Conservation (phyloP, 1,140 invertebrate species). For the Dendroctonus valens region DNA sequence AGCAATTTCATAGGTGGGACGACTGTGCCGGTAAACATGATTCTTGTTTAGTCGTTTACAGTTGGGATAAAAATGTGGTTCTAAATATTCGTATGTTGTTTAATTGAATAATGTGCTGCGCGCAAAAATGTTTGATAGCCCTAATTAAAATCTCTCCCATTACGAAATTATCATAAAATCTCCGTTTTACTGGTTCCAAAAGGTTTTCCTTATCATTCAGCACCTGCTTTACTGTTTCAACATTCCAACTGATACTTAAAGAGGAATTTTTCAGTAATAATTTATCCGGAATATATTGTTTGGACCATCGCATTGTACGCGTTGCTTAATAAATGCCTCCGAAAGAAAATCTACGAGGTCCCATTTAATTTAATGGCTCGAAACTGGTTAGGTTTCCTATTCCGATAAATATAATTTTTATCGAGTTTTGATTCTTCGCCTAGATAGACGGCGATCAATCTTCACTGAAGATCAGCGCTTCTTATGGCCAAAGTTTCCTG, state of each 20-base stretch:
- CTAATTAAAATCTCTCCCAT: no score
- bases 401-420: conserved; percentile 6
- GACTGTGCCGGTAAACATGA: no score
- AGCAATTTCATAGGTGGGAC: no score
- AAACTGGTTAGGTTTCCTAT: conserved; percentile 19
- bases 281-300: conserved; percentile 9
- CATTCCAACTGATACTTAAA: conserved; percentile 2
- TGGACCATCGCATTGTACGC: conserved; percentile 6
- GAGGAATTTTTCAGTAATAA: conserved; percentile 1
- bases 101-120: no score
- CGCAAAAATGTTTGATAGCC: no score
- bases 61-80: no score
- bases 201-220: no score
- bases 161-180: no score
- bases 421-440: conserved; percentile 11
- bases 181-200: no score
- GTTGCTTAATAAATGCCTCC: conserved; percentile 13
- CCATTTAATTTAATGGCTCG: conserved; percentile 20
- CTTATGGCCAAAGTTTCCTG: conserved; percentile 4
- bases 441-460: conserved; percentile 12
- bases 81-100: no score
- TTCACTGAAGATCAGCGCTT: conserved; percentile 10
- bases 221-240: conserved; percentile 11
- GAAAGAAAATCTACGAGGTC: conserved; percentile 17
- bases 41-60: no score